Conservation (phyloP, 2,888 invertebrate genomes). For the Calephelis perditalis region DNA sequence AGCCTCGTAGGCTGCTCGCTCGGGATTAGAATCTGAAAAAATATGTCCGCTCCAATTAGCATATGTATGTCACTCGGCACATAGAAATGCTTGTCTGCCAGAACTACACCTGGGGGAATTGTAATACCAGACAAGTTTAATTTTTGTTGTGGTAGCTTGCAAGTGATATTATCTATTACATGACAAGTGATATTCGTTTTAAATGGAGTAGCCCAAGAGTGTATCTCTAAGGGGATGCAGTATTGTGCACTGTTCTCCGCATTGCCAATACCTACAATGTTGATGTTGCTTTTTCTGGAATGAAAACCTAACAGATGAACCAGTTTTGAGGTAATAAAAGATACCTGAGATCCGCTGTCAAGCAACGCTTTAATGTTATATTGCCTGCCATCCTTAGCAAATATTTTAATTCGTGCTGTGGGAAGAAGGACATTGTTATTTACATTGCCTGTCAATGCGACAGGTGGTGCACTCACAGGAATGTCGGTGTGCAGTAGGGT, state of each 20-base stretch:
- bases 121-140: neutral
- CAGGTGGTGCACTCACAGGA: neutral
- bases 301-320: neutral
- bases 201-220: neutral
- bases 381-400: too few relatives aligned
- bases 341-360: too few relatives aligned
- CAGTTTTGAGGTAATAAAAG: too few relatives aligned
- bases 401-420: too few relatives aligned
- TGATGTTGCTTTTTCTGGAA: neutral
- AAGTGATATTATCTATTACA: neutral
- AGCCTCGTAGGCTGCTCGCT: neutral
- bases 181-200: neutral
- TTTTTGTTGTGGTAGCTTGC: slow-evolving; percentile 1
- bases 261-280: neutral
- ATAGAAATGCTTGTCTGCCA: slow-evolving; percentile 17
- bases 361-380: too few relatives aligned
- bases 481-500: slow-evolving; percentile 16
- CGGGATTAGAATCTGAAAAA: neutral
- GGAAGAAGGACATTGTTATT: neutral
- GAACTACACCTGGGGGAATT: slow-evolving; percentile 6
- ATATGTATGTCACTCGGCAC: neutral
- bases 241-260: neutral
- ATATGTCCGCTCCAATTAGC: neutral
- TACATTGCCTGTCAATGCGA: neutral
- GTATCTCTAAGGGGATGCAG: neutral